phyloP scores from a whole-genome alignment of 35 echinoderm and acorn worm genomes.

The Ophioderma brevispina region DNA sequence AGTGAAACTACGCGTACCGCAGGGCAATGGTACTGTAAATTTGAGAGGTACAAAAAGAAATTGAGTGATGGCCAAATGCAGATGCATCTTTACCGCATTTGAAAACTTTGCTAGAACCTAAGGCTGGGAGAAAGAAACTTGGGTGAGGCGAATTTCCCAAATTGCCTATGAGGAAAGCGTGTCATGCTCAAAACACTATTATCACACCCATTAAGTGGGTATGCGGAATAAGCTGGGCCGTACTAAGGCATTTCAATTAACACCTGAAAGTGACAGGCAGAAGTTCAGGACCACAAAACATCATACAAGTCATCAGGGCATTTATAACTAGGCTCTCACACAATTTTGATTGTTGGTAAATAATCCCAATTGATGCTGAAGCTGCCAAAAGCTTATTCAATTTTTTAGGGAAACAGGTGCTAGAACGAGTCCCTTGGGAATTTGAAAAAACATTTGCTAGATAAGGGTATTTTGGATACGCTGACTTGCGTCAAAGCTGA shows the following conservation, averaged over 20 bases:
- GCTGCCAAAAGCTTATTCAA: not conserved
- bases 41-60: not conserved
- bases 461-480: not conserved
- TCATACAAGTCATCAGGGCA: not conserved
- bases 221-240: not conserved
- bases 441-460: not conserved
- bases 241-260: no score
- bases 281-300: not conserved
- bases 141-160: not conserved
- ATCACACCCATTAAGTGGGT: not conserved
- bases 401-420: not conserved
- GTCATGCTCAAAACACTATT: not conserved
- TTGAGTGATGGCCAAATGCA: not conserved
- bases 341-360: not conserved
- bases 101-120: not conserved
- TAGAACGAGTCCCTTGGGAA: not conserved
- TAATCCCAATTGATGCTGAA: not conserved
- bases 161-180: not conserved
- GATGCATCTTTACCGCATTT: conserved; percentile 6
- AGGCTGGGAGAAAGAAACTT: not conserved
- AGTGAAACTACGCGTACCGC: no score
- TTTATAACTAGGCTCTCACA: not conserved
- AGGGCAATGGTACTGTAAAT: no score
- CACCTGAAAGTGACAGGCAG: not conserved
- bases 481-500: not conserved